Evolutionary conservation across 1,140 invertebrate species (phyloP).

Genomic region (Pogonomyrmex californicus): DNA sequence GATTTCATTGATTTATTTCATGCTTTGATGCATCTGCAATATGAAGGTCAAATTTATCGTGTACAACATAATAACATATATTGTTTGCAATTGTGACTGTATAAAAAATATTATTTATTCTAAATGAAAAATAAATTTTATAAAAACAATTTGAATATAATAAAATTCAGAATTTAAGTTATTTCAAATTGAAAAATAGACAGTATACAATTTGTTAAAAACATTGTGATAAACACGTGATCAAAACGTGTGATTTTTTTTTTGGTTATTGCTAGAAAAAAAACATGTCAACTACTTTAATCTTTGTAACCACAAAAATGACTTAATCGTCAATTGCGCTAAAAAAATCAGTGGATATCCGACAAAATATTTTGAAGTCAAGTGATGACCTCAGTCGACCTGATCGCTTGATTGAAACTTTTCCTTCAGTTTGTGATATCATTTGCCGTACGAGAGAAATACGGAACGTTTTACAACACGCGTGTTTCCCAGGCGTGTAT

Average conservation of each 20-base stretch:
- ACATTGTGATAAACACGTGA: neutral
- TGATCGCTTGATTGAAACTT: slow-evolving; percentile 20
- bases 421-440: slow-evolving; percentile 21
- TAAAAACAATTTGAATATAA: neutral
- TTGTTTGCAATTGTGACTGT: neutral
- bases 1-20: slow-evolving; percentile 47
- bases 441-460: slow-evolving; percentile 4
- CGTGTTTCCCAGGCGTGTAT: slow-evolving; percentile 15
- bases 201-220: slow-evolving; percentile 18
- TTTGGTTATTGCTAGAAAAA: neutral
- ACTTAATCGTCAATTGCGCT: neutral
- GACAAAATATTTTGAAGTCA: slow-evolving; percentile 68
- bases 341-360: neutral
- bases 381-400: slow-evolving; percentile 53
- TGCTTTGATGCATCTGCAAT: slow-evolving; percentile 45
- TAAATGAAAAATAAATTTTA: neutral
- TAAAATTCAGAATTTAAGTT: neutral
- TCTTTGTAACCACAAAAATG: neutral
- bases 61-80: slow-evolving; percentile 8
- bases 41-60: slow-evolving; percentile 50
- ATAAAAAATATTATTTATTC: neutral
- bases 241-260: neutral
- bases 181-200: neutral
- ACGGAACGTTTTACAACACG: slow-evolving; percentile 8
- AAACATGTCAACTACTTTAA: neutral